Base-by-base conservation (phyloP, 2,797 vertebrate genomes). In the Epinephelus malabaricus region DNA sequence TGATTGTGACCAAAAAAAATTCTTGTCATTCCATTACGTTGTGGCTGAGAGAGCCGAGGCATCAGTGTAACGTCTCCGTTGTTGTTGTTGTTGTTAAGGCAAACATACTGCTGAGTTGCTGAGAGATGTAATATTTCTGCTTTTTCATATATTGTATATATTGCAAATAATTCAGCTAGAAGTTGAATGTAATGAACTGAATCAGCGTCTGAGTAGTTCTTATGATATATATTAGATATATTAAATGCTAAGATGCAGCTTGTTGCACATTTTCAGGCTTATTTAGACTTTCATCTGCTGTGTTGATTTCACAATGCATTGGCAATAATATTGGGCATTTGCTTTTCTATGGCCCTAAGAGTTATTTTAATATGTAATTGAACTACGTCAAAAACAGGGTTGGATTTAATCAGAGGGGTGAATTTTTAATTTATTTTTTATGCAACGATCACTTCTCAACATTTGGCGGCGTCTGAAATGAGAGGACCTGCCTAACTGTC, bases 61-160 rank as follows among this genome's bases (percentile, higher is more conserved):
- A 23, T 60, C 51, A 47, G 54, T 25, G 59, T 40, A 51, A 72
- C n/a, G 8, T 61, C 17, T 30, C 27, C 1, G 27, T 5, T 30
- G 34, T 49, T 9, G 9, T 12, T 0, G 11, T 43, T 73, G 62
- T 58, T 79, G 38, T 82, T 56, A 8, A 70, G 30, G 51, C 75
- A 64, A 62, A 73, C 50, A 17, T n/a, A 60, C 78, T 67, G 69
- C 59, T 85, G 71, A 84, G 55, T 59, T 51, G 55, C 76, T 79
- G 40, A 59, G 51, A 86, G 73, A 77, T 84, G 78, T 83, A 78
- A 78, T 75, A 81, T 82, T 82, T 80, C 75, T 86, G 82, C 80
- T 85, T 83, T 78, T 69, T 66, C 73, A 72, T 73, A 72, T 83
- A 25, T 59, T 92, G 81, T 90, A 81, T 83, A 90, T 91, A 78